Evolutionary conservation across 2,113 vertebrate species (phyloP), one percentile per base, ranked within the genome.

Genomic region (Aepyceros melampus): DNA sequence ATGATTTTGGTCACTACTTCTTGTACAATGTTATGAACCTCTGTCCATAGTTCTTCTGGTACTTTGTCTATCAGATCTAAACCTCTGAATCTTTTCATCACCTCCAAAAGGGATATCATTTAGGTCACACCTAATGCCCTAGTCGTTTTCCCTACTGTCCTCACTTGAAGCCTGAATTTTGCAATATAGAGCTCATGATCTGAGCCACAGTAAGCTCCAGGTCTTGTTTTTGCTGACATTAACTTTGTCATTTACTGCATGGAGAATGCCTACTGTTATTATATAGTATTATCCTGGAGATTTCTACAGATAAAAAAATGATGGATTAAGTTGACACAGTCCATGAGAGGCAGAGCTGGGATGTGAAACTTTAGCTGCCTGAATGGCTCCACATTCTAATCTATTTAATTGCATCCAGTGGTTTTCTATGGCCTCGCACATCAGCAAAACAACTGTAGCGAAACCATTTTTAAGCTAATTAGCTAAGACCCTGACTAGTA

Each of bases 251-350:
- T 51, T 93, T 36, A 51, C 8, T 36, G 27, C 79, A 86, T 16
- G 9, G 7, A 47, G n/a, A 76, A 21, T 0, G 3, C 9, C 6
- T 25, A 17, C 27, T 49, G 3, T 14, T 43, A 13, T 14, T 43
- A 40, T 16, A 33, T 16, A 60, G 9, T 76, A n/a, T 60, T 62
- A 36, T 43, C 10, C 1, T 36, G 45, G 29, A 6, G 27, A 45
- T n/a, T 62, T 56, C 45, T 23, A 43, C 4, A 83, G 51, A 51
- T 5, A 2, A 49, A 82, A 15, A 55, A 78, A 43, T 6, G 33
- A 33, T 67, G 13, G 53, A 29, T 58, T 45, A 25, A 55, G 2
- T 13, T 36, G 31, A 43, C 9, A 13, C 3, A 53, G 21, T 27
- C 11, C 84, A 6, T 47, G 16, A 21, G 27, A 88, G 29, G 36